Base-by-base conservation (phyloP, 2,797 vertebrate species). In the Enteromius viviparus region DNA sequence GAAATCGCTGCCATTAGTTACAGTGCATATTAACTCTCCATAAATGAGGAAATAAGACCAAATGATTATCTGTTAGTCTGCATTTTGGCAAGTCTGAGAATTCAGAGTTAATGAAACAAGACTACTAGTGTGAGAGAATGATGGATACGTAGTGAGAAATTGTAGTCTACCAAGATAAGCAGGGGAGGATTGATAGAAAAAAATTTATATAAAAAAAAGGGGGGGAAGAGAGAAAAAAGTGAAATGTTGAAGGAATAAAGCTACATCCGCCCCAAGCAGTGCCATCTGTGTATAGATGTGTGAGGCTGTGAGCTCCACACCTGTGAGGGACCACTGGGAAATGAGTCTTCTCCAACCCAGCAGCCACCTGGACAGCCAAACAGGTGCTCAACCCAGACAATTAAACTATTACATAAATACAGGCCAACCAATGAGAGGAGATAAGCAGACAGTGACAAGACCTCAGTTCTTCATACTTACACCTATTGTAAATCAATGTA, bases 381-480 rank as follows among this genome's bases (percentile, higher is more conserved):
- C 93, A 94, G 93, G 93, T 95, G 94, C 88, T 85, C 87, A 92
- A 90, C 92, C 88, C 81, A 89, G 91, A 89, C 93, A 94, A 94
- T 94, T 94, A 94, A 94, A 94, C 94, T 93, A 93, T 94, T 93
- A 94, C 89, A 92, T 91, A 93, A 94, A 94, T 91, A 93, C 90
- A 90, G 92, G 91, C 91, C 91, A 92, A 87, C 91, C 91, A 92
- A 88, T 87, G 91, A 92, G 92, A 94, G 91, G 89, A 94, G 91
- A 94, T 93, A 91, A 94, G 64, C 76, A 90, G 78, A 87, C 89
- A 88, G 86, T 87, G 81, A 89, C 90, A 90, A 21, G 15, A 42
- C 15, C 34, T 58, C 45, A 10, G n/a, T 11, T 72, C 29, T 75
- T 29, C 45, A 49, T 70, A 29, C 3, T 42, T 32, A 45, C 9